Evolutionary conservation across 2,797 vertebrate genomes (phyloP).

Genomic region (Xenentodon cancila): DNA sequence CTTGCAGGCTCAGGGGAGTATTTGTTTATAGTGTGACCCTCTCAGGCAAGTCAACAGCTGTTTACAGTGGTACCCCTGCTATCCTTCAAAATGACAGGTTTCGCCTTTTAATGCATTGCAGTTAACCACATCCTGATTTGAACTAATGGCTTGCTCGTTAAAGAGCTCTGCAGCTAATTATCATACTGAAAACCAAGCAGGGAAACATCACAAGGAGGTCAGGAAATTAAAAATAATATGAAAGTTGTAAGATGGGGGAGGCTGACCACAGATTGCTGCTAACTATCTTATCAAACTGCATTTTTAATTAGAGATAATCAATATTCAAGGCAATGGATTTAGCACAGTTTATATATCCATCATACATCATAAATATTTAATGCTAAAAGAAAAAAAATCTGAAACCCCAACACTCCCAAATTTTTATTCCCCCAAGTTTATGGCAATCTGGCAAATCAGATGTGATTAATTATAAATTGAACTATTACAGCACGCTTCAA

Average conservation of each 20-base stretch:
- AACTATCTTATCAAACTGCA: slow-evolving; percentile 83
- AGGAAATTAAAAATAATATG: slow-evolving; percentile 41
- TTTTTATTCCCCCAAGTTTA: slow-evolving; percentile 84
- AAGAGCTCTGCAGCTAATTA: slow-evolving; percentile 87
- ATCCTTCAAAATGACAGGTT: slow-evolving; percentile 76
- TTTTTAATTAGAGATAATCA: slow-evolving; percentile 97
- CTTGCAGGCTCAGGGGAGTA: slow-evolving; percentile 57
- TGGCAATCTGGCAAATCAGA: slow-evolving; percentile 96
- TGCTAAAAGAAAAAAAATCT: slow-evolving; percentile 66
- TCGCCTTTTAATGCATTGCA: slow-evolving; percentile 86
- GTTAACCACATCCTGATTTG: slow-evolving; percentile 93
- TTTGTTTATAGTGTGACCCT: slow-evolving; percentile 72
- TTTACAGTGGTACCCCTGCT: slow-evolving; percentile 59
- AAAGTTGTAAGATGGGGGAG: slow-evolving; percentile 49
- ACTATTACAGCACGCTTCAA: slow-evolving; percentile 73
- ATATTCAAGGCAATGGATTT: slow-evolving; percentile 89
- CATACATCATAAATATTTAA: slow-evolving; percentile 96
- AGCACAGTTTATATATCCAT: slow-evolving; percentile 90
- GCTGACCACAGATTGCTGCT: slow-evolving; percentile 64
- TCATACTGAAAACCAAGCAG: slow-evolving; percentile 65
- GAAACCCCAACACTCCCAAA: slow-evolving; percentile 83
- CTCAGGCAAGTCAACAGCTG: slow-evolving; percentile 77
- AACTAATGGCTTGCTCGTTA: slow-evolving; percentile 91
- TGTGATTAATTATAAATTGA: slow-evolving; percentile 92
- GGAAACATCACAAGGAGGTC: slow-evolving; percentile 59